Percentiles rank a stretch among this genome's conserved stretches.
phyloP scores from a whole-genome alignment of 2,113 vertebrate genomes.

The Neolamprologus devosi region DNA sequence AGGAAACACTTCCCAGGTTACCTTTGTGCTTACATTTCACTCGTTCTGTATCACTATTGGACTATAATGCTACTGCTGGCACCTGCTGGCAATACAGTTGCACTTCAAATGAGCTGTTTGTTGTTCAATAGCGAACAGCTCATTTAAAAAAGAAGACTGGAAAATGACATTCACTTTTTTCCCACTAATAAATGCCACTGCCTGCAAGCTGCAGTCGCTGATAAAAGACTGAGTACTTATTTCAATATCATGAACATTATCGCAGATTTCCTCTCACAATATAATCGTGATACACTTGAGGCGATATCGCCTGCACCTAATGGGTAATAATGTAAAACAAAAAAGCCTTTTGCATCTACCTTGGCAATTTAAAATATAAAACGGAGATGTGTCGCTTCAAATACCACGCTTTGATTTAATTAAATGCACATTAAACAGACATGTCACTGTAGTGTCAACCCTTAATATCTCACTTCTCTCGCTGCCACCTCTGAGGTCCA shows the following conservation, averaged over 20 bases:
- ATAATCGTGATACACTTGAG: not conserved
- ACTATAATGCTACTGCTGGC: not conserved
- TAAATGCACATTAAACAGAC: not conserved
- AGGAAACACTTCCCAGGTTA: not conserved
- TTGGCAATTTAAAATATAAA: not conserved
- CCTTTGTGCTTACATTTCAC: not conserved
- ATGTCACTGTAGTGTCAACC: not conserved
- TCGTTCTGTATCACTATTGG: not conserved
- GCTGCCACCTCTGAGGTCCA: not conserved
- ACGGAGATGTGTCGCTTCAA: not conserved
- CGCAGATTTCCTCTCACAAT: not conserved
- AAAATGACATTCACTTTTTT: no score
- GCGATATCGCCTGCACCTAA: not conserved
- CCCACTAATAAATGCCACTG: no score
- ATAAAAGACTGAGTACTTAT: not conserved
- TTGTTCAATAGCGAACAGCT: accelerated
- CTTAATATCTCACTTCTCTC: not conserved
- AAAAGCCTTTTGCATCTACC: not conserved
- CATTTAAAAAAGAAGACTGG: no score
- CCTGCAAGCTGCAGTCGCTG: not conserved
- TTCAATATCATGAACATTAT: not conserved
- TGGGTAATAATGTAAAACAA: not conserved
- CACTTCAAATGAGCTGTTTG: not conserved
- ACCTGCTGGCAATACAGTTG: not conserved
- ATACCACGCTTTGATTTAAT: not conserved